Evolutionary conservation across 1,140 invertebrate genomes (phyloP), one percentile per base, ranked within the genome.

Genomic region (Nilaparvata lugens): DNA sequence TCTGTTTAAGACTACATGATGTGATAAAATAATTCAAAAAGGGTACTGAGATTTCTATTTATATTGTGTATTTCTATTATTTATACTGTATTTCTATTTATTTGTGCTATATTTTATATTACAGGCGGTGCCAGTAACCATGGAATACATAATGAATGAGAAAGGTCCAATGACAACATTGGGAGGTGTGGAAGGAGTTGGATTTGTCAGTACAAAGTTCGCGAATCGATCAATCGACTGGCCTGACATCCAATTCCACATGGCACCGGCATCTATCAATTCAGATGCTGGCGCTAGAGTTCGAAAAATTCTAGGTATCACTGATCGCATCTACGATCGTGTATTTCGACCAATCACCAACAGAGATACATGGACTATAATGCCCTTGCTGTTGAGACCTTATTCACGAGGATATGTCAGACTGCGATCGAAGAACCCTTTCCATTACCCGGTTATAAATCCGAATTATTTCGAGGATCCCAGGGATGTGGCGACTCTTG

Each of bases 241-340:
- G 77, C 90, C 91, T 0, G 91, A 93, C 66, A 84, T 93, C 56
- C 88, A 93, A 64, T 88, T 92, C 58, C 89, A 93, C 61, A 89
- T 93, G 84, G 88, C 88, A 1, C 88, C 90, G 1, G 89, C 89
- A 0, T 88, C 87, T 2, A 86, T 92, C 1, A 86, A 87, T 60
- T 91, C 90, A 0, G 88, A 91, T 67, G 82, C 80, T 38, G 88
- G 88, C 0, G 76, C 82, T 11, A 79, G 85, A 62, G 85, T 91
- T 0, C 79, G 83, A 62, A 89, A 88, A 72, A 83, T 89, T 16
- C 70, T 91, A n/a, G 90, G 91, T 0, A 69, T 94, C 1, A 90
- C 84, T n/a, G 88, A 93, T 45, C 80, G 84, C 45, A 71, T 92
- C 0, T 93, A 91, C 70, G 78, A 91, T 62, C 79, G 82, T 0